Conservation (phyloP, 2,888 invertebrate genomes). For the Drosophila recens region DNA sequence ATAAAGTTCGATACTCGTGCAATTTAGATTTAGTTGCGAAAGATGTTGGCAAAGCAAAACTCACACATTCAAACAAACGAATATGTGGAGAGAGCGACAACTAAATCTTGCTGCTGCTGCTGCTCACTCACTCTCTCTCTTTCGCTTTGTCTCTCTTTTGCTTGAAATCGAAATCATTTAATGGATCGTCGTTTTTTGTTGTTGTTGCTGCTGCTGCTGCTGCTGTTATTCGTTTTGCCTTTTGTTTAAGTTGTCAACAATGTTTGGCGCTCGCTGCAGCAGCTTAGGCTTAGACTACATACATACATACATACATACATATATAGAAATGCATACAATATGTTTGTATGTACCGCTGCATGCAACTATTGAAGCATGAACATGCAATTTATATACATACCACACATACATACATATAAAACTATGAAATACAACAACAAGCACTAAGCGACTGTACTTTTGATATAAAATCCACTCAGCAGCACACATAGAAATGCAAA, state of each 20-base stretch:
- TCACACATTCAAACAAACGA: not conserved
- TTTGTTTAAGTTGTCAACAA: slow-evolving; percentile 76
- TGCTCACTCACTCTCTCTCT: slow-evolving; percentile 14
- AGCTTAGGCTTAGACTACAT: slow-evolving; percentile 63
- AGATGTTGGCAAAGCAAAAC: slow-evolving; percentile 25
- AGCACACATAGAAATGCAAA: slow-evolving; percentile 56
- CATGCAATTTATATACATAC: slow-evolving; percentile 71
- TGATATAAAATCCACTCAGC: slow-evolving; percentile 72
- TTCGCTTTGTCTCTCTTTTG: slow-evolving; percentile 10
- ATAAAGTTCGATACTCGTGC: slow-evolving; percentile 23
- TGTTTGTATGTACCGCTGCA: slow-evolving; percentile 43
- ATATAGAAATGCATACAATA: not conserved
- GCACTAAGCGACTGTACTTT: slow-evolving; percentile 73
- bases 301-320: slow-evolving; percentile 15
- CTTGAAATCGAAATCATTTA: slow-evolving; percentile 49
- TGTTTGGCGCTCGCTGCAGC: slow-evolving; percentile 41
- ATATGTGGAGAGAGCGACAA: slow-evolving; percentile 21
- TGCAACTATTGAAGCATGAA: slow-evolving; percentile 80
- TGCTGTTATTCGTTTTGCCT: slow-evolving; percentile 36
- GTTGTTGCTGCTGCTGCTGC: slow-evolving; percentile 18
- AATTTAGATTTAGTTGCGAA: slow-evolving; percentile 25
- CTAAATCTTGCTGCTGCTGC: slow-evolving; percentile 44
- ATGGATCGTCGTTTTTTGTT: slow-evolving; percentile 42
- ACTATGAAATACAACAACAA: slow-evolving; percentile 73
- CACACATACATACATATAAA: slow-evolving; percentile 33